Conservation (phyloP, 1,140 invertebrate species). For the Dysdera silvatica region DNA sequence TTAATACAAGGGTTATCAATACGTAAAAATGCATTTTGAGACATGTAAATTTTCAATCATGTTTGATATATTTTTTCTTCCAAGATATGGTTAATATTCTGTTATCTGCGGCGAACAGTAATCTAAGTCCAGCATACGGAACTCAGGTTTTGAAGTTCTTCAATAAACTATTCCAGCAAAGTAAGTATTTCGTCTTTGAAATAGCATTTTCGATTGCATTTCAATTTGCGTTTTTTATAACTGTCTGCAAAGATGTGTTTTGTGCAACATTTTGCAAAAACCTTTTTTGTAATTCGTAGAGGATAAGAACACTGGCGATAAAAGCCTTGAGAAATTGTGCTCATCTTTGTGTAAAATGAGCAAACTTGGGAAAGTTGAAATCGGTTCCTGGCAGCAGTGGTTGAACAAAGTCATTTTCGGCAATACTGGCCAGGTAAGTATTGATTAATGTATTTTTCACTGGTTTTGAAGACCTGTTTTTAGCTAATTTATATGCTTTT, state of each 20-base stretch:
- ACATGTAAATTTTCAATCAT: background rate
- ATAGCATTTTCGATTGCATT: background rate
- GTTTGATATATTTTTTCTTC: background rate
- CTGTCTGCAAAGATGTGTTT: background rate
- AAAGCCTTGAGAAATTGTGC: slow-evolving; percentile 60
- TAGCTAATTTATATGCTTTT: background rate
- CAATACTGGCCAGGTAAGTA: slow-evolving; percentile 33
- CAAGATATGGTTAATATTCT: slow-evolving; percentile 54
- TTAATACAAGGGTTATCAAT: too few relatives aligned
- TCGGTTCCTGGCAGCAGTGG: slow-evolving; percentile 58
- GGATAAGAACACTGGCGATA: slow-evolving; percentile 52
- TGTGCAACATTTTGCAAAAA: background rate
- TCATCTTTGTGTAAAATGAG: slow-evolving; percentile 50
- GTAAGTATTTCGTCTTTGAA: slow-evolving; percentile 44
- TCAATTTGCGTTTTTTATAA: background rate
- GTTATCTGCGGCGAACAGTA: slow-evolving; percentile 53
- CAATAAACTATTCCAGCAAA: slow-evolving; percentile 65
- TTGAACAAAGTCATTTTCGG: slow-evolving; percentile 46
- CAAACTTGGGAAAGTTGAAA: slow-evolving; percentile 58
- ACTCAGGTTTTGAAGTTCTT: slow-evolving; percentile 71
- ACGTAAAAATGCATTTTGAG: too few relatives aligned
- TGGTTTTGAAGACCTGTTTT: background rate
- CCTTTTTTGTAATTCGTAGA: slow-evolving; percentile 36
- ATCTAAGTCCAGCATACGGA: slow-evolving; percentile 61
- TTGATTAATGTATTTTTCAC: background rate